Evolutionary conservation across 2,113 vertebrate genomes (phyloP).

Genomic region (Chlorocebus sabaeus): DNA sequence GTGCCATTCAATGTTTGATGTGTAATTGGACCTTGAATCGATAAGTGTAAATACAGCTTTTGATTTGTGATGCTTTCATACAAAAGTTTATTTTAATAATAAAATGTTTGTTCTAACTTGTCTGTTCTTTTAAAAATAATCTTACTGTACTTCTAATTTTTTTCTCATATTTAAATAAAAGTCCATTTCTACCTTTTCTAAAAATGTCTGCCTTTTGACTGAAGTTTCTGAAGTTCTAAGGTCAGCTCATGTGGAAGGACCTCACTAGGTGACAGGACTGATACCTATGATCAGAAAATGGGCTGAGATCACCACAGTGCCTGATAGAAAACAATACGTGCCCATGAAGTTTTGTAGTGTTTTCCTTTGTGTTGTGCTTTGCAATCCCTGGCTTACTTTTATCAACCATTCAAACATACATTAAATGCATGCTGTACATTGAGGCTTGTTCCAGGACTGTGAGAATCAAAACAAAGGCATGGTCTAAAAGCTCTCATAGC

Average conservation of each 20-base stretch:
- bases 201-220: neutral
- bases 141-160: neutral
- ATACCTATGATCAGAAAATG: neutral
- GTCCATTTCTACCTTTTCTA: neutral
- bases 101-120: conserved; percentile 73
- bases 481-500: neutral
- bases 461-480: neutral
- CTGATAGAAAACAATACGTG: neutral
- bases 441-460: neutral
- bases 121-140: neutral
- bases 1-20: neutral
- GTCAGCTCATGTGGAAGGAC: neutral
- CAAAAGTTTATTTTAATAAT: conserved; percentile 82
- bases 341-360: neutral
- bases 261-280: neutral
- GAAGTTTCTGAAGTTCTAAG: neutral
- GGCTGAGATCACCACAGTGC: neutral
- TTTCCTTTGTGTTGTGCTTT: neutral
- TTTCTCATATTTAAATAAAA: neutral
- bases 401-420: neutral
- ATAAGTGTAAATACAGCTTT: conserved; percentile 73
- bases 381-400: neutral
- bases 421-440: neutral
- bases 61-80: conserved; percentile 73
- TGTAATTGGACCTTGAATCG: conserved; percentile 6